Evolutionary conservation across 2,113 vertebrate genomes (phyloP).

Genomic region (Gasterosteus nipponicus): DNA sequence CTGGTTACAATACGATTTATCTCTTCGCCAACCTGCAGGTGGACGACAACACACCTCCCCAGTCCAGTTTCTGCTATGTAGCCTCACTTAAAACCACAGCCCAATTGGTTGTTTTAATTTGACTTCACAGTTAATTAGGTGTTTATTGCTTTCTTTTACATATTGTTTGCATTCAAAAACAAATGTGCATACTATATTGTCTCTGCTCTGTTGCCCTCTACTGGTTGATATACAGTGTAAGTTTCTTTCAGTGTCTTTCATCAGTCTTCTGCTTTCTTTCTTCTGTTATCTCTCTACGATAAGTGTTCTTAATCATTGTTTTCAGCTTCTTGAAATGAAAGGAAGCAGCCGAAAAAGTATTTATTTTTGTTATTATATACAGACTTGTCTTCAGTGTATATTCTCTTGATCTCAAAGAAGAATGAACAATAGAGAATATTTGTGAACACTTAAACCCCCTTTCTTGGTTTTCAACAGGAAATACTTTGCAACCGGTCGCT

Average conservation of each 20-base stretch:
- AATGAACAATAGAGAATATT: constrained; percentile 1
- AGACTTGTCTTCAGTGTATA: constrained; percentile 19
- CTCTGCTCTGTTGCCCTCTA: constrained; percentile 63
- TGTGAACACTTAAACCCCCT: constrained; percentile 19
- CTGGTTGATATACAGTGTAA: constrained; percentile 37
- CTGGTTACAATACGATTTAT: neutral
- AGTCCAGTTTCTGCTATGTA: neutral
- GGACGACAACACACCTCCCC: neutral
- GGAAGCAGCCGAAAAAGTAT: constrained; percentile 25
- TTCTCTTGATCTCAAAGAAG: constrained; percentile 10
- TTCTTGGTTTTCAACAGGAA: constrained; percentile 16
- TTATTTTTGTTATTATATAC: constrained; percentile 49
- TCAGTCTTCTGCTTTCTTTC: neutral
- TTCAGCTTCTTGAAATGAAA: neutral
- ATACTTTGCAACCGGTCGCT: neutral
- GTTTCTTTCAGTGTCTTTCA: neutral
- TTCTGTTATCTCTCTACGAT: neutral
- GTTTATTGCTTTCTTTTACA: neutral
- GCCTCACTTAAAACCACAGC: neutral
- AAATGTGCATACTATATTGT: neutral
- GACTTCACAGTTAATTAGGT: neutral
- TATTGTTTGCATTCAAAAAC: constrained; percentile 9
- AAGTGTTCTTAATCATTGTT: neutral
- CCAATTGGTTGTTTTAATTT: neutral
- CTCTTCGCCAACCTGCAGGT: constrained; percentile 1